Conservation (phyloP, 2,888 invertebrate species). For the Tyria jacobaeae region DNA sequence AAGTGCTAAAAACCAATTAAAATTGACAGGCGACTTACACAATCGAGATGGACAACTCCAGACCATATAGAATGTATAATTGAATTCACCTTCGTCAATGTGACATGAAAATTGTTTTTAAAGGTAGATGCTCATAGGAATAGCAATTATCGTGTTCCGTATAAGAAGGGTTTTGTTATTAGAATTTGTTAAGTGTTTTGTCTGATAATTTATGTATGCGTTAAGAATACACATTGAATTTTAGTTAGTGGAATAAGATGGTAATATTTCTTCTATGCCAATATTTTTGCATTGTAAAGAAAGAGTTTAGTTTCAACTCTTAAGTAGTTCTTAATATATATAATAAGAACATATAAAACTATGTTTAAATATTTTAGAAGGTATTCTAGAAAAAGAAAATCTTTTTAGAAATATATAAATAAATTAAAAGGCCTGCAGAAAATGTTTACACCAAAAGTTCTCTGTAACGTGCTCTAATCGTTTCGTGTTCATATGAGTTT, state of each 20-base stretch:
- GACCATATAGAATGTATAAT: slow-evolving; percentile 68
- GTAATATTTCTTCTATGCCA: not conserved
- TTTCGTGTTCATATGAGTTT: not conserved
- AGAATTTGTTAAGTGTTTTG: slow-evolving; percentile 35
- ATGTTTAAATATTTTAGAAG: not conserved
- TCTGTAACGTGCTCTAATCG: not conserved
- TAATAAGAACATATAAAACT: slow-evolving; percentile 1
- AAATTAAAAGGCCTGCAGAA: not conserved
- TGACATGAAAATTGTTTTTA: slow-evolving; percentile 64
- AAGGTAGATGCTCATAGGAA: slow-evolving; percentile 49
- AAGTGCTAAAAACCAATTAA: slow-evolving; percentile 77
- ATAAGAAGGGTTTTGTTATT: slow-evolving; percentile 36
- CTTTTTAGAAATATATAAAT: not conserved
- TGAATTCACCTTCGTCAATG: slow-evolving; percentile 65
- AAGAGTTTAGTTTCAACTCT: not conserved
- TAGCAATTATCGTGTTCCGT: slow-evolving; percentile 52
- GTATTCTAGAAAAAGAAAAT: too few relatives aligned
- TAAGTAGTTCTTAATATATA: too few relatives aligned
- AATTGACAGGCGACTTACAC: slow-evolving; percentile 67
- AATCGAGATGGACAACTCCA: slow-evolving; percentile 62
- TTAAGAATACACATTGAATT: not conserved
- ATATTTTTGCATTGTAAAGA: not conserved
- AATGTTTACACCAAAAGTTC: not conserved
- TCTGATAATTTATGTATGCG: slow-evolving; percentile 8
- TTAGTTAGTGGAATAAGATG: not conserved